Conservation (phyloP, 2,113 vertebrate genomes). For the Periophthalmodon schlosseri region DNA sequence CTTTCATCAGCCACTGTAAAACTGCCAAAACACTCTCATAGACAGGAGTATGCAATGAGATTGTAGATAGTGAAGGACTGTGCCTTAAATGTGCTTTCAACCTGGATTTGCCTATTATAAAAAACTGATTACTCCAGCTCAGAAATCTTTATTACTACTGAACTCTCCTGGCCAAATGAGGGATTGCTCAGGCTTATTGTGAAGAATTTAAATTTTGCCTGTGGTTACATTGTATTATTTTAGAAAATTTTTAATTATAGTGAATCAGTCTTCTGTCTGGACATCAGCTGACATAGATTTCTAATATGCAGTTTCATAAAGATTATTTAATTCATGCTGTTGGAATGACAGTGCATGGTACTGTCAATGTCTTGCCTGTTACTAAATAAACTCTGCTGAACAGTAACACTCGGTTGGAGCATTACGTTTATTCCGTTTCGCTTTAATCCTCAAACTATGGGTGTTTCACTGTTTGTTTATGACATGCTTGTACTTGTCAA, state of each 20-base stretch:
- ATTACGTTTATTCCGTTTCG: conserved; percentile 36
- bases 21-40: not conserved
- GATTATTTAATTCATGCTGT: not conserved
- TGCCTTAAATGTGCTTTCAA: not conserved
- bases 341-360: not conserved
- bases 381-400: conserved; percentile 22
- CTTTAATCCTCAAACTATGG: conserved; percentile 21
- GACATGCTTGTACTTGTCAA: conserved; percentile 39
- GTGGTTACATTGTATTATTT: not conserved
- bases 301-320: not conserved
- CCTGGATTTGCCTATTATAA: not conserved
- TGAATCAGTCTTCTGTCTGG: not conserved
- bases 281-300: not conserved
- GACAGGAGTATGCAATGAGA: not conserved
- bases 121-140: no score
- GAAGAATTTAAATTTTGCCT: not conserved
- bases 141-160: not conserved
- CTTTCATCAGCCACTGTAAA: not conserved
- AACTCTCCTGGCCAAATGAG: not conserved
- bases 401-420: conserved; percentile 36
- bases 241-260: not conserved
- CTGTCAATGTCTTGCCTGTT: conserved; percentile 13
- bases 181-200: not conserved
- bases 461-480: conserved; percentile 19
- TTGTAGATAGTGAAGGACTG: no score